phyloP scores from a whole-genome alignment of 2,113 vertebrate genomes.

The Halcyon senegalensis region DNA sequence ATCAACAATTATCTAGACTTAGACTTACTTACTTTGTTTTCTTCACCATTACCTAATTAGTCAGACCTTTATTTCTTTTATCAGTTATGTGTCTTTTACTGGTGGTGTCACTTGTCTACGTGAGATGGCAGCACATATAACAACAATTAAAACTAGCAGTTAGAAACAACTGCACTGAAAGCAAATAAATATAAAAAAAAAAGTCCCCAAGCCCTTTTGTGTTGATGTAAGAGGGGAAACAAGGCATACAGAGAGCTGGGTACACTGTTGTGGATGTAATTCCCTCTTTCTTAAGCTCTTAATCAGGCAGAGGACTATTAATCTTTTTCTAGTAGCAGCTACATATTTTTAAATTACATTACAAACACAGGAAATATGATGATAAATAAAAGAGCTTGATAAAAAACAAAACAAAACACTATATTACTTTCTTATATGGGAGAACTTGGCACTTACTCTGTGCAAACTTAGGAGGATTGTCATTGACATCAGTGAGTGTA shows the following conservation, averaged over 20 bases:
- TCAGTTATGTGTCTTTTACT: slow-evolving; percentile 13
- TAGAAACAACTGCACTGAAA: neutral
- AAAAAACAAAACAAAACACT: neutral
- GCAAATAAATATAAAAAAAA: neutral
- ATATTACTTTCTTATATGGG: neutral
- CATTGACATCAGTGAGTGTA: slow-evolving; percentile 93
- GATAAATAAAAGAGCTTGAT: neutral
- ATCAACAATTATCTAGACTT: slow-evolving; percentile 62
- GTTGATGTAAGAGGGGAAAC: neutral
- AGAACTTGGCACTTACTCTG: slow-evolving; percentile 85
- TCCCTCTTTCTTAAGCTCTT: neutral
- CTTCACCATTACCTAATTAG: slow-evolving; percentile 39
- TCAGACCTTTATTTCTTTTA: slow-evolving; percentile 37
- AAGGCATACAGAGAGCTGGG: neutral
- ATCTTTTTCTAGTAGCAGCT: neutral
- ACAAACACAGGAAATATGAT: neutral
- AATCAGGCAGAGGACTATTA: neutral
- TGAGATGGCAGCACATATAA: neutral
- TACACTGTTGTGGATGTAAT: neutral
- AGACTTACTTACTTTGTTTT: slow-evolving; percentile 30
- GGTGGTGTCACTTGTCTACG: neutral
- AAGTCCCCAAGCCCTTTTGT: neutral
- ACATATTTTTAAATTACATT: neutral
- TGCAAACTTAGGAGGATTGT: slow-evolving; percentile 97
- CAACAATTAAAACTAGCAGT: neutral